Evolutionary conservation across 2,888 invertebrate species (phyloP), one percentile per base, ranked within the genome.

Genomic region (Eumacrocentrus americanus): DNA sequence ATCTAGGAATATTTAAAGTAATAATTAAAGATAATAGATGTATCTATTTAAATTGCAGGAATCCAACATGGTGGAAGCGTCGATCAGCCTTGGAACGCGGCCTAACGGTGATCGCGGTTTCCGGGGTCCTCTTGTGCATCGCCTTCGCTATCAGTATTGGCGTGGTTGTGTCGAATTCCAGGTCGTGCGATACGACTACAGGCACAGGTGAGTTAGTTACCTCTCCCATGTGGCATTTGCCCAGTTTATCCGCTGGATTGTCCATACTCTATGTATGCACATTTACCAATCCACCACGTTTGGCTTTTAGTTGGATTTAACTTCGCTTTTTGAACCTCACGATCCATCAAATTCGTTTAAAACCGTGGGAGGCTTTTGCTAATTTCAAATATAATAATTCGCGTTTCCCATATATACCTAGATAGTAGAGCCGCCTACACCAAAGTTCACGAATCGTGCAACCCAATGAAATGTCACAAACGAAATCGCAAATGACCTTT

Each of bases 31-130:
- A 35, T 14, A 54, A 12, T 50, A 23, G 37, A 37, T 18, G 22
- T 3, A 9, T 50, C 34, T 16, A 35, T 62, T 61, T 65, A 67
- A 62, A 58, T 84, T 85, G 42, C 82, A 91, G 90, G 83, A 90
- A 90, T 81, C 90, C 90, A 71, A 89, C 89, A 82, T 91, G 91
- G 91, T 91, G 91, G 91, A 88, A 88, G 69, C 84, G 90, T 64
- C 84, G 91, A 68, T 90, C 89, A 38, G 85, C 88, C 66, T 82
- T 91, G 83, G 91, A 91, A 81, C 84, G 89, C 69, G 85, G 87
- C 44, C 82, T 91, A 68, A 87, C 89, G 61, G 82, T 88, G 61
- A 82, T 87, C 44, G 82, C 87, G 62, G 82, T 88, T 47, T 84
- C 87, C 64, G 87, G 87, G 61, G 79, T 87, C 55, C 85, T 88